Evolutionary conservation across 2,113 vertebrate genomes (phyloP).

Genomic region (Saccopteryx leptura): DNA sequence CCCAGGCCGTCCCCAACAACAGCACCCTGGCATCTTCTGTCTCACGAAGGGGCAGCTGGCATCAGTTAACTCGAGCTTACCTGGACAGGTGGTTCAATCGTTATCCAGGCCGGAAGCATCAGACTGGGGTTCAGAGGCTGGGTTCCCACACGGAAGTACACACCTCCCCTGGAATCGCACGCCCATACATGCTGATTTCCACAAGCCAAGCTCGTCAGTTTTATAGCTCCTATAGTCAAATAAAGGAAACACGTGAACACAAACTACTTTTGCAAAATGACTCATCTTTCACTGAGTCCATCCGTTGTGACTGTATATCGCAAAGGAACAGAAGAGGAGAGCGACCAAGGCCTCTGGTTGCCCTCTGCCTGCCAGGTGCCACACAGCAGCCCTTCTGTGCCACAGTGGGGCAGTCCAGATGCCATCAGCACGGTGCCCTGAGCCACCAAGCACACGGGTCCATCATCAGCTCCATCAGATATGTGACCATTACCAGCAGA

Average conservation of each 20-base stretch:
- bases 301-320: slow-evolving; percentile 49
- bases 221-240: slow-evolving; percentile 90
- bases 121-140: slow-evolving; percentile 98
- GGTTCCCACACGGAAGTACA: slow-evolving; percentile 98
- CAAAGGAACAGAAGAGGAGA: neutral
- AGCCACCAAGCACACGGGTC: rapidly evolving
- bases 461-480: rapidly evolving
- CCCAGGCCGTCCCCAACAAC: rapidly evolving
- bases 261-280: slow-evolving; percentile 10
- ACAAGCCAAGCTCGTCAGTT: slow-evolving; percentile 93
- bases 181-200: slow-evolving; percentile 98
- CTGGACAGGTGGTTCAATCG: slow-evolving; percentile 95
- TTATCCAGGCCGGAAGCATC: slow-evolving; percentile 99
- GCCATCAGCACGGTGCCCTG: rapidly evolving
- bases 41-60: neutral
- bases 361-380: neutral
- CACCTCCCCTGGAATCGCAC: slow-evolving; percentile 93
- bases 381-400: neutral
- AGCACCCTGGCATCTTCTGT: rapidly evolving
- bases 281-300: neutral
- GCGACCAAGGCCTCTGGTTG: neutral
- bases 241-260: neutral
- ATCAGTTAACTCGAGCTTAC: slow-evolving; percentile 80
- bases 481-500: neutral
- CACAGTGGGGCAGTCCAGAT: neutral